These are phyloP conservation scores for Callosobruchus maculatus DNA, from an alignment of 2,888 invertebrate genomes.

Conservation along the genomic window DNA sequence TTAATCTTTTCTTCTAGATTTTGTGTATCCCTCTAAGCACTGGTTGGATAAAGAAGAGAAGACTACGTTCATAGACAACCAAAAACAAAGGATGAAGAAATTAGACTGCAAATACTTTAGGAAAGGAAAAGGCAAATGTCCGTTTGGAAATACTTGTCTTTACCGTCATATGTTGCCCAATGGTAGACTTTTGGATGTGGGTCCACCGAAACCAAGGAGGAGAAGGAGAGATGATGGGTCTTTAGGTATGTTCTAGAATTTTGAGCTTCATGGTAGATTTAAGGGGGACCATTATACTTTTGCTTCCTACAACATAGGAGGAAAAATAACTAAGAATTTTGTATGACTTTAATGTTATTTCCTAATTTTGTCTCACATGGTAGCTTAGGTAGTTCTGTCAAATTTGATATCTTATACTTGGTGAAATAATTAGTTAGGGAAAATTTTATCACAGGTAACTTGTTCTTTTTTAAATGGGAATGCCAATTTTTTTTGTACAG, in stretches of 20 bases:
- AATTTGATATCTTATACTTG: too few species aligned
- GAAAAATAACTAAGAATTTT: too few species aligned
- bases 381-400: too few species aligned
- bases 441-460: too few species aligned
- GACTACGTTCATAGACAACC: slow-evolving; percentile 63
- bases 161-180: slow-evolving; percentile 73
- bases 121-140: slow-evolving; percentile 71
- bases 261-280: too few species aligned
- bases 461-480: too few species aligned
- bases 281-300: too few species aligned
- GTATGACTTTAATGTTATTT: too few species aligned
- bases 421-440: too few species aligned
- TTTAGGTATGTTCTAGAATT: neutral
- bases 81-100: slow-evolving; percentile 62
- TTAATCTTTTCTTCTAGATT: slow-evolving; percentile 52
- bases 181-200: slow-evolving; percentile 64
- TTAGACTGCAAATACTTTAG: slow-evolving; percentile 71
- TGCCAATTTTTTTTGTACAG: too few species aligned
- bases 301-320: too few species aligned
- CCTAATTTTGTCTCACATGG: too few species aligned
- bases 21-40: slow-evolving; percentile 72
- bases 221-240: slow-evolving; percentile 4
- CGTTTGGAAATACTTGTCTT: slow-evolving; percentile 80
- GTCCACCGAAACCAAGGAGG: slow-evolving; percentile 42
- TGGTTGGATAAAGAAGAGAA: slow-evolving; percentile 79